Conservation (phyloP, 2,113 vertebrate species). For the Telmatochromis bifrenatus region DNA sequence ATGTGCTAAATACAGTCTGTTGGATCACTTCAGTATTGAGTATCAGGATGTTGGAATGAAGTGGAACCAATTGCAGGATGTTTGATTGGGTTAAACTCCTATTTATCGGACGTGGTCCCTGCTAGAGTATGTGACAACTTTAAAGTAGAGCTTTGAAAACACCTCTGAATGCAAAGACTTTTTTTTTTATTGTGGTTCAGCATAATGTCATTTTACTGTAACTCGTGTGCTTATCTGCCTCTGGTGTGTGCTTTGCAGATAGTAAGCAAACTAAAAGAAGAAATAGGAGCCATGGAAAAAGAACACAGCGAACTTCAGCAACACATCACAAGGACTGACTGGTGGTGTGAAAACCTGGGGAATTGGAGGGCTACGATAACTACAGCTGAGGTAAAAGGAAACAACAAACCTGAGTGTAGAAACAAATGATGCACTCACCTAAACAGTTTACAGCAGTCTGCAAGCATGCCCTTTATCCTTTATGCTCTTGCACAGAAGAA, state of each 20-base stretch:
- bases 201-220: background rate
- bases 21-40: background rate
- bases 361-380: conserved; percentile 87
- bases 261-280: conserved; percentile 90
- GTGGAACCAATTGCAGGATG: background rate
- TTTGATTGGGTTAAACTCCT: background rate
- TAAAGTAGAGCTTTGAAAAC: background rate
- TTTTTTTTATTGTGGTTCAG: background rate
- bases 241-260: conserved; percentile 72
- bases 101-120: background rate
- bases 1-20: background rate
- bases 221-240: background rate
- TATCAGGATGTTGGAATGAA: background rate
- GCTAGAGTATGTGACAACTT: background rate
- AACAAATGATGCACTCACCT: background rate
- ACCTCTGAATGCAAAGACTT: background rate
- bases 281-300: conserved; percentile 90
- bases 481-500: background rate
- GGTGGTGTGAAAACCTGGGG: conserved; percentile 97
- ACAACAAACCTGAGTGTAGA: background rate
- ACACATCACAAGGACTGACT: conserved; percentile 91
- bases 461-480: background rate
- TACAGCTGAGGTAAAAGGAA: conserved; percentile 77
- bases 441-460: background rate
- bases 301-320: conserved; percentile 89